Base-by-base conservation (phyloP, 2,113 vertebrate genomes). In the Carollia perspicillata region DNA sequence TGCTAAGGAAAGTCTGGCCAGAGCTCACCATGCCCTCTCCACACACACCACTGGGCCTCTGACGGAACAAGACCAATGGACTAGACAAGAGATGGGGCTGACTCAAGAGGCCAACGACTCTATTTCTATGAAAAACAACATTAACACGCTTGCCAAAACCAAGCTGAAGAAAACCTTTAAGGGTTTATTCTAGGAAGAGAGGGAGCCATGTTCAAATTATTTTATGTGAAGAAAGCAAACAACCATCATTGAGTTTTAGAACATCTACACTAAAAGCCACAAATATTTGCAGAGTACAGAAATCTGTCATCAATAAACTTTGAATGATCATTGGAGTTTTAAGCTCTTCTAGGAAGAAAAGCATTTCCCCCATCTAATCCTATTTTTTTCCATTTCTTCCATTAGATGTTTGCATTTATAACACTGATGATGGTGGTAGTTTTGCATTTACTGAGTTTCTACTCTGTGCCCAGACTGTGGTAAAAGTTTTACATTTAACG, bases 381-480 rank as follows among this genome's bases (percentile, higher is more conserved):
- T 44, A 13, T 44, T 63, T 66, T 66, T 77, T 55, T 40, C 18
- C 44, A 28, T 63, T 79, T 68, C 33, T 72, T 65, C 28, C 68
- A 72, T 90, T 60, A 79, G 10, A 92, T 7, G n/a, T 81, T 89
- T 42, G 40, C 47, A 86, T 93, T 86, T 71, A 78, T 49, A 37
- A 74, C 71, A 0, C 68, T 8, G 3, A 87, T 14, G 20, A 18
- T 20, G n/a, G 53, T 40, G 37, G 49, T 53, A 30, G 10, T 71
- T 94, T 93, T 66, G 81, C 33, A 84, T 55, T 94, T 69, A 89
- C 33, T 72, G 26, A 87, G 47, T 84, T 74, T 84, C 63, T 87
- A 75, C 69, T 84, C 77, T 69, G 37, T 87, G 49, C 30, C 37
- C 26, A 71, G n/a, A 81, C 5, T 66, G 20, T 35, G 30, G 55